Evolutionary conservation across 2,888 invertebrate genomes (phyloP).

Genomic region (Dynastes hyllus): DNA sequence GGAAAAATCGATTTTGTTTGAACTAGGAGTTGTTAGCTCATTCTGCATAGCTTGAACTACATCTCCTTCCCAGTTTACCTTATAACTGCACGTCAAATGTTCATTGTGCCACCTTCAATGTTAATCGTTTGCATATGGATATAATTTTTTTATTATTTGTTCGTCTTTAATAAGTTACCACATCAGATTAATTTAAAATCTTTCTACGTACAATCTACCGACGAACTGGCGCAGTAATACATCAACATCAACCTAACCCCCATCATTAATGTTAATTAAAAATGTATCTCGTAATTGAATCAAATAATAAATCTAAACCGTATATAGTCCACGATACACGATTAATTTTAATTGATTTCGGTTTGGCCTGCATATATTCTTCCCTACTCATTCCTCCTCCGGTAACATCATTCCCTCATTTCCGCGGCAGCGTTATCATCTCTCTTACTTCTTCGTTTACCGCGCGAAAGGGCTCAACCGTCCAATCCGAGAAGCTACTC

Average conservation of each 20-base stretch:
- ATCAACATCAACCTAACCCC: constrained; percentile 26
- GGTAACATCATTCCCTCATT: constrained; percentile 27
- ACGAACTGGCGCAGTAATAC: constrained; percentile 21
- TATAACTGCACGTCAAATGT: too few relatives aligned
- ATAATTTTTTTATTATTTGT: not conserved
- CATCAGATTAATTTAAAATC: constrained; percentile 13
- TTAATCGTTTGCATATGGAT: not conserved
- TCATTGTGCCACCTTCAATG: not conserved
- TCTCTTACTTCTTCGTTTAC: constrained; percentile 4
- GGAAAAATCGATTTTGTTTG: too few relatives aligned
- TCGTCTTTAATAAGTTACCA: constrained; percentile 12
- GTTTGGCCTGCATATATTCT: constrained; percentile 14
- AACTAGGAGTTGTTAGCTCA: too few relatives aligned
- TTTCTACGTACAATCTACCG: not conserved
- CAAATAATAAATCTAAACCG: constrained; percentile 41
- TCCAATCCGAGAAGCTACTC: constrained; percentile 2
- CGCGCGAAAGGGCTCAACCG: constrained; percentile 4
- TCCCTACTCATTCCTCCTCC: not conserved
- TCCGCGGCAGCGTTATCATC: constrained; percentile 18
- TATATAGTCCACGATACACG: constrained; percentile 19
- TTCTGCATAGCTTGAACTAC: too few relatives aligned
- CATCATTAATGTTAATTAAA: constrained; percentile 43
- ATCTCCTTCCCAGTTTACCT: too few relatives aligned
- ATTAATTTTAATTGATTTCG: constrained; percentile 44
- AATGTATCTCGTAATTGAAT: constrained; percentile 41